Evolutionary conservation across 2,113 vertebrate species (phyloP).

Genomic region (Rousettus leschenaultii): DNA sequence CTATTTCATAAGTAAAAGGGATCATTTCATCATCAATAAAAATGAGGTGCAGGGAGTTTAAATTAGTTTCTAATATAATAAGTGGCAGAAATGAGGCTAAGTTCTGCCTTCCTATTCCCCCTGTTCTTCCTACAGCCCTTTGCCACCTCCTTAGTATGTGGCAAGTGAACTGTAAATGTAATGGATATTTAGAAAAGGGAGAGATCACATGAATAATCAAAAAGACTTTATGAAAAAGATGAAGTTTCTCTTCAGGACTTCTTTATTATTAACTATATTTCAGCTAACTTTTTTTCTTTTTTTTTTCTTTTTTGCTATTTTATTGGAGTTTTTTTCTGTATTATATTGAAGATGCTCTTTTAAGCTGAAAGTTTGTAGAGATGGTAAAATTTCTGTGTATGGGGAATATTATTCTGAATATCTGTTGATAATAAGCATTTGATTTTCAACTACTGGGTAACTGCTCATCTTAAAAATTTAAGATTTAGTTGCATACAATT

Average conservation of each 20-base stretch:
- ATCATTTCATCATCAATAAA: not conserved
- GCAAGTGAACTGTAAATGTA: not conserved
- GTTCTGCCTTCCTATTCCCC: not conserved
- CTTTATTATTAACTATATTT: not conserved
- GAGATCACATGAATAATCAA: not conserved
- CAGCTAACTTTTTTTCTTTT: not conserved
- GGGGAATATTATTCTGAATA: not conserved
- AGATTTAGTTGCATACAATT: not conserved
- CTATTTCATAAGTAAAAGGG: not conserved
- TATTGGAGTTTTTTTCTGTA: not conserved
- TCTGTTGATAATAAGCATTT: not conserved
- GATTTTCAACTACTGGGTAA: conserved; percentile 8
- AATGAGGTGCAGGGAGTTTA: not conserved
- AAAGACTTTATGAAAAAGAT: not conserved
- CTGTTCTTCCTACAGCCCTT: not conserved
- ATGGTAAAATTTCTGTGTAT: not conserved
- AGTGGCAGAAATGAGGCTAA: not conserved
- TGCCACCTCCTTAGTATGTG: not conserved
- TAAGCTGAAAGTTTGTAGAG: conserved; percentile 3
- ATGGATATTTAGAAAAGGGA: not conserved
- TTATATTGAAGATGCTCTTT: not conserved
- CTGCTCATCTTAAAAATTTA: not conserved
- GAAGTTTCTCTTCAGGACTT: not conserved
- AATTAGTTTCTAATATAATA: not conserved
- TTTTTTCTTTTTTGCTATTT: not conserved